Base-by-base conservation (phyloP, 2,888 invertebrate genomes). In the Saturnia japonica region DNA sequence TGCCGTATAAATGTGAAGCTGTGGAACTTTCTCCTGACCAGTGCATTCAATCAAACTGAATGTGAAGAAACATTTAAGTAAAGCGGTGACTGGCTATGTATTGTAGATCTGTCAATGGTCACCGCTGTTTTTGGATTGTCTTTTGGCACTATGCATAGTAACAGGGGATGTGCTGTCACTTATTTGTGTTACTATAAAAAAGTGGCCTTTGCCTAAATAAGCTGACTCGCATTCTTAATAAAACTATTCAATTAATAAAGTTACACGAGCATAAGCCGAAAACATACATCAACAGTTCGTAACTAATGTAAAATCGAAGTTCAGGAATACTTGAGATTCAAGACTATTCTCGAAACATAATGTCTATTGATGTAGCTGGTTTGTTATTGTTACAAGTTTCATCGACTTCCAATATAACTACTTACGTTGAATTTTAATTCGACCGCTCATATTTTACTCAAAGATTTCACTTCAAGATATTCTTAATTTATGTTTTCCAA, bases 371-470 rank as follows among this genome's bases (percentile, higher is more conserved):
- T 62, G 8, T 40, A 64, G 64, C 34, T 9, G n/a, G 19, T 64
- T 12, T 64, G n/a, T 64, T 64, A 40, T 34, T 64, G 19, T 64
- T 40, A 8, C 19, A 64, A 64, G 64, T 40, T 40, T n/a, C 8
- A 1, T 64, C 64, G n/a, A 40, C 40, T 40, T 64, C 19, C 40
- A 40, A n/a, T 19, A 9, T 40, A 64, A 34, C n/a, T n/a, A 28
- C 1, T 60, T 60, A 64, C 74, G 71, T 73, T 71, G 75, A 73
- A 80, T 73, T 76, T 64, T 8, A 64, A 64, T 40, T 64, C 57
- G 28, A 60, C 25, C 25, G 57, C 25, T 57, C 25, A 25, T n/a
- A n/a, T n/a, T n/a, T n/a, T n/a, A n/a, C 19, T 51, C 19, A 19
- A 51, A 16, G 25, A 25, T 57, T 60, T 60, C 7, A 60, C 57